These are phyloP conservation scores for Parazoanthus darwini DNA, from an alignment of 92 coral and sea anemone genomes.

Conservation along the genomic window DNA sequence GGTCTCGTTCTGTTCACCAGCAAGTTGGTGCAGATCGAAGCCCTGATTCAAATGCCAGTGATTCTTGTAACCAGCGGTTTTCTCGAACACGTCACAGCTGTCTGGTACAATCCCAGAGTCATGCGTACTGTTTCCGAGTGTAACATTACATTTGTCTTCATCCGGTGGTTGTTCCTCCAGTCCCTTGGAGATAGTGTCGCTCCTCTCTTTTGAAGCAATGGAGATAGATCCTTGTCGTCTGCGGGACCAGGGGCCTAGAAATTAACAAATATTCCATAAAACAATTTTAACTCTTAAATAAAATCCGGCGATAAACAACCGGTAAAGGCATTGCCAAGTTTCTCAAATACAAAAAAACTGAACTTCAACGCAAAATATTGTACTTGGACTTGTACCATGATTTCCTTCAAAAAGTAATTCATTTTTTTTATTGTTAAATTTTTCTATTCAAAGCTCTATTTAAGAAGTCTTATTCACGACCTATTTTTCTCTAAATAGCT, in stretches of 20 bases:
- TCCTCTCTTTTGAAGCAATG: constrained; percentile 31
- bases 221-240: constrained; percentile 29
- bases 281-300: no score
- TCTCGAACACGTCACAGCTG: constrained; percentile 28
- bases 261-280: not conserved
- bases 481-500: no score
- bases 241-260: constrained; percentile 57
- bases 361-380: no score
- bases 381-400: no score
- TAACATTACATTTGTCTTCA: constrained; percentile 23
- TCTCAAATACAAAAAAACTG: no score
- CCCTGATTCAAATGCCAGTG: constrained; percentile 22
- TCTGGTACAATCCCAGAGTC: constrained; percentile 71
- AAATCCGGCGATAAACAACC: no score
- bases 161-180: constrained; percentile 12
- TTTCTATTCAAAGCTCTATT: no score
- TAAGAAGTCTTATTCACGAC: no score
- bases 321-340: no score
- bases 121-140: constrained; percentile 29
- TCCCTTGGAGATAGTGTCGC: constrained; percentile 28
- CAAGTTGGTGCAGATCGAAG: not conserved
- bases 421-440: no score
- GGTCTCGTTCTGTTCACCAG: not conserved
- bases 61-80: constrained; percentile 37
- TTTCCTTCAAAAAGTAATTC: no score